Evolutionary conservation across 2,888 invertebrate genomes (phyloP).

Genomic region (Ellobium chinense): DNA sequence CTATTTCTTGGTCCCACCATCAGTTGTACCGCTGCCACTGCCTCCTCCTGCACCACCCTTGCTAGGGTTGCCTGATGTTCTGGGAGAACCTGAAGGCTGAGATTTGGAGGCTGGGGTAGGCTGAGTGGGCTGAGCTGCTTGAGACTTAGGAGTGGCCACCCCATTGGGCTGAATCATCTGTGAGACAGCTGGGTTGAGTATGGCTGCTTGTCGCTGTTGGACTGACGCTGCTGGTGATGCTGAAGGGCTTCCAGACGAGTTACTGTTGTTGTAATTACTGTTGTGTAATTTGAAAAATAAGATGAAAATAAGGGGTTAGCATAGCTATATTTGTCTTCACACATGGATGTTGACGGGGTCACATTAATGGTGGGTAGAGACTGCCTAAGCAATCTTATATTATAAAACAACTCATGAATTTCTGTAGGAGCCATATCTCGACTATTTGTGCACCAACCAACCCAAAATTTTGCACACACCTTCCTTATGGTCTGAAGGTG

Average conservation of each 20-base stretch:
- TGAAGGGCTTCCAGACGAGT: not conserved
- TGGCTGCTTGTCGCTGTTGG: slow-evolving; percentile 1
- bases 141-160: not conserved
- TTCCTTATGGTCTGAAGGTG: too few relatives aligned
- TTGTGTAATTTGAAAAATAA: not conserved
- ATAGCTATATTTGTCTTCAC: too few relatives aligned
- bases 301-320: not conserved
- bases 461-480: too few relatives aligned
- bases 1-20: slow-evolving; percentile 15
- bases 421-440: too few relatives aligned
- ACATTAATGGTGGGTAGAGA: too few relatives aligned
- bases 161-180: slow-evolving; percentile 1
- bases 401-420: too few relatives aligned
- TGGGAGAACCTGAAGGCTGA: not conserved
- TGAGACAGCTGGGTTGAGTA: not conserved
- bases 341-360: too few relatives aligned
- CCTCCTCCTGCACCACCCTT: not conserved
- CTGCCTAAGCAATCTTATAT: too few relatives aligned
- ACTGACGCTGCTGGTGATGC: not conserved
- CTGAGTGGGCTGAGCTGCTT: not conserved
- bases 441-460: too few relatives aligned
- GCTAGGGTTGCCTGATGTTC: not conserved
- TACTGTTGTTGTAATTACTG: slow-evolving; percentile 18
- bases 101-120: not conserved
- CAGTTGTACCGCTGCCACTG: not conserved